Conservation (phyloP, 2,888 invertebrate genomes). For the Aleiodes testaceus region DNA sequence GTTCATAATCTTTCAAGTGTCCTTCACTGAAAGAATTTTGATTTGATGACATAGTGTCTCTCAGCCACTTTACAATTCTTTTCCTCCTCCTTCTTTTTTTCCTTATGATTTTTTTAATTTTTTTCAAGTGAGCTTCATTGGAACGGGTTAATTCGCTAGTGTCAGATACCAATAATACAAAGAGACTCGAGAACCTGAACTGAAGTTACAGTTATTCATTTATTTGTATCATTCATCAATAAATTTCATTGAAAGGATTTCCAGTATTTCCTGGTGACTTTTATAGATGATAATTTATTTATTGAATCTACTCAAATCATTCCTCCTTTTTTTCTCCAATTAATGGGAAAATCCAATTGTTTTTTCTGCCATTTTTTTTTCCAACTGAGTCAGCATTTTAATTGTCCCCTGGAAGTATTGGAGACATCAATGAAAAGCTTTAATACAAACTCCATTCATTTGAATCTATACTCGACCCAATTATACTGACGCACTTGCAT, state of each 20-base stretch:
- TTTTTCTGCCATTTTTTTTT: neutral
- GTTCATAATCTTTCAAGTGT: slow-evolving; percentile 2
- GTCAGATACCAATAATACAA: slow-evolving; percentile 14
- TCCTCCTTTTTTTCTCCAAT: no score
- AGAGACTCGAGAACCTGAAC: slow-evolving; percentile 12
- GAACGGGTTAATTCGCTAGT: slow-evolving; percentile 37
- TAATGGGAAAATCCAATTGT: neutral
- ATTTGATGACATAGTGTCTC: neutral
- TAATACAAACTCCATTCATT: slow-evolving; percentile 11
- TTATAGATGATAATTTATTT: no score
- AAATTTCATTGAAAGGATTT: slow-evolving; percentile 4
- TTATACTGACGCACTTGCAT: slow-evolving; percentile 18
- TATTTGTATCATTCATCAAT: slow-evolving; percentile 7
- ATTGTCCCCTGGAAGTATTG: neutral
- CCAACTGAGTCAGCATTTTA: neutral
- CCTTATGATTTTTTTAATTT: slow-evolving; percentile 18
- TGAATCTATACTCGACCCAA: slow-evolving; percentile 12
- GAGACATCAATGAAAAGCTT: slow-evolving; percentile 7
- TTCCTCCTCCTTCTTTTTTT: no score
- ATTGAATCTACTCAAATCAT: no score
- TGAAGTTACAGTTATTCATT: neutral
- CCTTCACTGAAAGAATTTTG: slow-evolving; percentile 1
- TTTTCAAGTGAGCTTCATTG: slow-evolving; percentile 47
- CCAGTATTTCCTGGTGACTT: neutral
- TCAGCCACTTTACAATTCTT: neutral